These are phyloP conservation scores for Heliconius ismenius DNA, from an alignment of 2,888 invertebrate species.

Conservation along the genomic window DNA sequence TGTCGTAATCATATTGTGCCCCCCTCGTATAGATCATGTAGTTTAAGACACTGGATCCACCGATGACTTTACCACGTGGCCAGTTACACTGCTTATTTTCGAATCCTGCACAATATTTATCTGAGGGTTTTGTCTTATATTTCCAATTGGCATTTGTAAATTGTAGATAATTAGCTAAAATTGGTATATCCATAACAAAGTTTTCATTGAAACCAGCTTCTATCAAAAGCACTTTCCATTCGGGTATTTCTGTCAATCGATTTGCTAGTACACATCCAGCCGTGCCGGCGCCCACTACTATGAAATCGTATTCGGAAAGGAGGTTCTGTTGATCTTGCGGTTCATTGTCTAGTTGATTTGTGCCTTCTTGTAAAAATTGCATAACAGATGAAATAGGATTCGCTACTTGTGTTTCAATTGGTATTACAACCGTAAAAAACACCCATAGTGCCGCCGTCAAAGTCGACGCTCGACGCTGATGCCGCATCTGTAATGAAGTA, in stretches of 20 bases:
- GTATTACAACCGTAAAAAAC: constrained; percentile 54
- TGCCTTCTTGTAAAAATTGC: constrained; percentile 80
- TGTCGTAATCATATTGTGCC: constrained; percentile 86
- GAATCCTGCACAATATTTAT: constrained; percentile 87
- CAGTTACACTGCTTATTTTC: constrained; percentile 88
- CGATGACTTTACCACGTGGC: constrained; percentile 91
- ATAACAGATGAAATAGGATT: constrained; percentile 76
- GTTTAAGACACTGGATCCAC: constrained; percentile 90
- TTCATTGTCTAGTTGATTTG: constrained; percentile 75
- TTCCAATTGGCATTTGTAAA: constrained; percentile 89
- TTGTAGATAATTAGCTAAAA: constrained; percentile 88
- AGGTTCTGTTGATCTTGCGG: constrained; percentile 77
- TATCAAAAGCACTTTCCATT: constrained; percentile 85
- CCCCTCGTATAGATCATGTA: constrained; percentile 91
- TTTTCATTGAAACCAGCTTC: constrained; percentile 89
- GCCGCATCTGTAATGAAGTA: constrained; percentile 68
- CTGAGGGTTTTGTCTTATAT: constrained; percentile 89
- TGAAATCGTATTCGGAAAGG: constrained; percentile 86
- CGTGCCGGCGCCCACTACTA: constrained; percentile 90
- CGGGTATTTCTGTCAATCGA: constrained; percentile 85
- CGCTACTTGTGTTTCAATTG: constrained; percentile 58
- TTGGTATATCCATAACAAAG: constrained; percentile 88
- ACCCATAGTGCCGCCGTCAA: constrained; percentile 58
- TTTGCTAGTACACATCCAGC: constrained; percentile 90
- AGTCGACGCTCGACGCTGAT: constrained; percentile 53